Conservation (phyloP, 2,113 vertebrate genomes). For the Mobula hypostoma region DNA sequence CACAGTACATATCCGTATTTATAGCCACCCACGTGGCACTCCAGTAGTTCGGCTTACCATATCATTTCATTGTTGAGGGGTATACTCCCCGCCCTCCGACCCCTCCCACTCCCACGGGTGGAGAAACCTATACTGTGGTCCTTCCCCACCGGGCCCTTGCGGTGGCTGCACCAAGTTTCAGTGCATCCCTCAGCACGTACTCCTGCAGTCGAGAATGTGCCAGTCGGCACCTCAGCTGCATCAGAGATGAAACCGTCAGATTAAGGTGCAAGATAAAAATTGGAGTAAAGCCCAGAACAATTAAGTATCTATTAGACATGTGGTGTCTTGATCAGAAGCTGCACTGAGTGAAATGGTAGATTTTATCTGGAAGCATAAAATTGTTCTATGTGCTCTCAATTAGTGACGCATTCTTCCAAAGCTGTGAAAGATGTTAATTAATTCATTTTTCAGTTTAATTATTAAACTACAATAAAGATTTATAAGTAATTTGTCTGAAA, state of each 20-base stretch:
- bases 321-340: background rate
- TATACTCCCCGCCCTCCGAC: too few species aligned
- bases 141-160: too few species aligned
- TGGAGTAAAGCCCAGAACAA: background rate
- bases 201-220: too few species aligned
- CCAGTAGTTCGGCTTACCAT: too few species aligned
- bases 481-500: background rate
- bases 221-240: background rate
- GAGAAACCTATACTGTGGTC: too few species aligned
- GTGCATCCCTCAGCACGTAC: too few species aligned
- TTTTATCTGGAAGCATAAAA: background rate
- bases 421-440: background rate
- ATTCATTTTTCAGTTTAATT: background rate
- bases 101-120: too few species aligned
- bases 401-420: background rate
- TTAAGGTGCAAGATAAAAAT: background rate
- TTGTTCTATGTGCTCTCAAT: background rate
- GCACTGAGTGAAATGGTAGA: background rate
- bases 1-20: too few species aligned
- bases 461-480: background rate
- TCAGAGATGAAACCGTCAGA: background rate
- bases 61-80: too few species aligned
- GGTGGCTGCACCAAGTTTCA: too few species aligned
- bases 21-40: too few species aligned
- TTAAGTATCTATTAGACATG: background rate